phyloP scores from a whole-genome alignment of 2,113 vertebrate genomes.

The Anhinga anhinga region DNA sequence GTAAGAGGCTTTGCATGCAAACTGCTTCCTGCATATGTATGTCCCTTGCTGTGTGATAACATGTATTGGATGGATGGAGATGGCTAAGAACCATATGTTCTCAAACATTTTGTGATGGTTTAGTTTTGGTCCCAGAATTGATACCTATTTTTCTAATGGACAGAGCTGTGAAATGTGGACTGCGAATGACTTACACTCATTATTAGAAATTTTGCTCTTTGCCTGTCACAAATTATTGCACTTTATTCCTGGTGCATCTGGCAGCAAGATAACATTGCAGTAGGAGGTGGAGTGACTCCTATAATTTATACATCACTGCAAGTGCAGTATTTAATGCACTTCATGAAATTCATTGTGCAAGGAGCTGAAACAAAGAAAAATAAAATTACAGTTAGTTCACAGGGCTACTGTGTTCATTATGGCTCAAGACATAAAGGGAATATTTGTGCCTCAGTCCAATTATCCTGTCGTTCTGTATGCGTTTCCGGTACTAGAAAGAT shows the following conservation, averaged over 20 bases:
- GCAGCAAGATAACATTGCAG: background rate
- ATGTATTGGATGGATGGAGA: background rate
- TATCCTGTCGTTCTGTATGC: conserved; percentile 38
- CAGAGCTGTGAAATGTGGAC: background rate
- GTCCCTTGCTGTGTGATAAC: background rate
- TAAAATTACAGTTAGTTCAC: conserved; percentile 56
- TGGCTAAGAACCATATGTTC: background rate
- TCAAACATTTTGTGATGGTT: background rate
- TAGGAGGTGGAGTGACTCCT: conserved; percentile 32
- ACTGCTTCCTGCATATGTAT: background rate
- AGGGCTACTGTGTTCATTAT: conserved; percentile 59
- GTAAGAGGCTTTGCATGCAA: background rate
- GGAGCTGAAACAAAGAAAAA: conserved; percentile 30
- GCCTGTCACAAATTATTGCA: background rate
- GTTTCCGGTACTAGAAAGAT: conserved; percentile 58
- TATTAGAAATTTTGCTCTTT: background rate
- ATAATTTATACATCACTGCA: conserved; percentile 6
- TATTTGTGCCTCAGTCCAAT: conserved; percentile 69
- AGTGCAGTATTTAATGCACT: background rate
- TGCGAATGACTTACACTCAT: background rate
- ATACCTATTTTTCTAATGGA: background rate
- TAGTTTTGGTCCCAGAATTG: background rate
- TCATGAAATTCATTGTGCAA: background rate
- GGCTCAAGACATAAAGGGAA: conserved; percentile 61
- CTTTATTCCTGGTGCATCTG: background rate